A percentile compares a stretch with the other conserved stretches of the same genome.
Evolutionary conservation across 2,888 invertebrate genomes (phyloP).

Genomic region (Chymomyza amoena): DNA sequence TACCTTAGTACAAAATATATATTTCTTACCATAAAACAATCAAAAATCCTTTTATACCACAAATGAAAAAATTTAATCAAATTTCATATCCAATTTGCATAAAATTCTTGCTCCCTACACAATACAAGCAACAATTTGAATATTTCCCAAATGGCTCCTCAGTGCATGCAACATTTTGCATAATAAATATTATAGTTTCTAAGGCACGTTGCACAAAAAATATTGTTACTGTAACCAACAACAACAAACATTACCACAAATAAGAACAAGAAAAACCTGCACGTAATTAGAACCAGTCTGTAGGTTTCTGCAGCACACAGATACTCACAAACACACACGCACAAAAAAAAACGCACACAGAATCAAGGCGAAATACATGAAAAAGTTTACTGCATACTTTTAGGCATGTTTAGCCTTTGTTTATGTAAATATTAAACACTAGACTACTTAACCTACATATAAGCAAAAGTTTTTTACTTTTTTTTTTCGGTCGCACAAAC

Average conservation of each 20-base stretch:
- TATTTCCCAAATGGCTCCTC: neutral
- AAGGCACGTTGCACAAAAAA: constrained; percentile 41
- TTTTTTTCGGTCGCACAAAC: neutral
- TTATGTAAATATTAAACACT: constrained; percentile 58
- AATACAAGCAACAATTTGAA: neutral
- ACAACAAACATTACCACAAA: neutral
- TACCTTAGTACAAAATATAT: neutral
- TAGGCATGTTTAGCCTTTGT: constrained; percentile 49
- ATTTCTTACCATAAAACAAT: neutral
- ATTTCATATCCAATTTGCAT: neutral
- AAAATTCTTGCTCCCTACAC: neutral
- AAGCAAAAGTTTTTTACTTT: neutral
- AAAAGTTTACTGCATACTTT: constrained; percentile 40
- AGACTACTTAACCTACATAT: constrained; percentile 60
- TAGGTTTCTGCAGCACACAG: neutral
- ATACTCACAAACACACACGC: neutral
- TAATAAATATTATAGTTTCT: constrained; percentile 57
- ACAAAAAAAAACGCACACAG: neutral
- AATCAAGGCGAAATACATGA: neutral
- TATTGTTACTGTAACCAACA: neutral
- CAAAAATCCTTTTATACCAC: neutral
- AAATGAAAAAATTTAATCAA: neutral
- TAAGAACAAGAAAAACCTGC: constrained; percentile 6
- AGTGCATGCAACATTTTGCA: constrained; percentile 59
- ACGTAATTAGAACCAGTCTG: constrained; percentile 55